Evolutionary conservation across 2,113 vertebrate species (phyloP).

Genomic region (Pheucticus melanocephalus): DNA sequence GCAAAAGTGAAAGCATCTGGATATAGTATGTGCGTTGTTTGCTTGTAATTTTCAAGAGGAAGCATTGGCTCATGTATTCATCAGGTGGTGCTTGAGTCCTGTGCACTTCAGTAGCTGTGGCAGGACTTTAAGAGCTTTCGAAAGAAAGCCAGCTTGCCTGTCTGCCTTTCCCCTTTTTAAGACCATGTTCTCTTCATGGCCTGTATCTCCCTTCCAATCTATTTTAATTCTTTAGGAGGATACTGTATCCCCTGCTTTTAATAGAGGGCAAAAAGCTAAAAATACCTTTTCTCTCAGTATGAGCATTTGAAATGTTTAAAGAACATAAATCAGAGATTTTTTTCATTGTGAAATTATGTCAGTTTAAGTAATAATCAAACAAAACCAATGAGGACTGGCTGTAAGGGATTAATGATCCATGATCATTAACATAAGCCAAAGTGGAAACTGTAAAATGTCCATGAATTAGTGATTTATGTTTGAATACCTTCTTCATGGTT

Average conservation of each 20-base stretch:
- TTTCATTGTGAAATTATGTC: neutral
- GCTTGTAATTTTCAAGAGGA: neutral
- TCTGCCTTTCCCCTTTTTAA: neutral
- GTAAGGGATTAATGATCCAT: neutral
- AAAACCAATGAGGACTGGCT: neutral
- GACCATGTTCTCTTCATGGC: neutral
- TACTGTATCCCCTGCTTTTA: neutral
- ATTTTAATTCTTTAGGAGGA: neutral
- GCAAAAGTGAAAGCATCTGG: neutral
- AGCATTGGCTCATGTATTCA: neutral
- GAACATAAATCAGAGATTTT: neutral
- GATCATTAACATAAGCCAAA: neutral
- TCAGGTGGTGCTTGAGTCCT: neutral
- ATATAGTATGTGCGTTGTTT: neutral
- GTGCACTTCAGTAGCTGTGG: neutral
- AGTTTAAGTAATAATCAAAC: neutral
- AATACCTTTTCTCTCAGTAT: neutral
- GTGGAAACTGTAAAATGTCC: neutral
- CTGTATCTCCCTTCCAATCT: neutral
- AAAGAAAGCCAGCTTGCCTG: neutral
- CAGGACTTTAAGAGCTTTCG: neutral
- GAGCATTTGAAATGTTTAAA: neutral
- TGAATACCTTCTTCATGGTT: neutral
- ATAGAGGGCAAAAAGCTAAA: neutral
- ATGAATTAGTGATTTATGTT: neutral